Evolutionary conservation across 1,140 invertebrate genomes (phyloP).

Genomic region (Drosophila willistoni): DNA sequence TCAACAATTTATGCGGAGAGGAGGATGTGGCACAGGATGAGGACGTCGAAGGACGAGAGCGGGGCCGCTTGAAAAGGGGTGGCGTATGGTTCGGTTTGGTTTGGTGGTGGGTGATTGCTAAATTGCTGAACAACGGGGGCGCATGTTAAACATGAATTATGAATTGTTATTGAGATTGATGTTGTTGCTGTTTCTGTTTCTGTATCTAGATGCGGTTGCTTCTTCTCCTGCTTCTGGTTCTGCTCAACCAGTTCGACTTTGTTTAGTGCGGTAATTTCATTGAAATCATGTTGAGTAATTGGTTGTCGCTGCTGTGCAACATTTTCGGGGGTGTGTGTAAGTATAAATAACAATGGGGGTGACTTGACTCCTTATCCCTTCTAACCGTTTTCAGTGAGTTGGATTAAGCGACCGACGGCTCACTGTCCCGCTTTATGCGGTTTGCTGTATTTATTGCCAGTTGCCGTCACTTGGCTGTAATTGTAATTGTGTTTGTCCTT

Average conservation of each 20-base stretch:
- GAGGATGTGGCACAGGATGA: not conserved
- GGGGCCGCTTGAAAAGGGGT: conserved; percentile 39
- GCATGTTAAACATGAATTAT: conserved; percentile 83
- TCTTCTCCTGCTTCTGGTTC: not conserved
- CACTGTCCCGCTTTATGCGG: conserved; percentile 74
- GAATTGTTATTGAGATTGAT: conserved; percentile 83
- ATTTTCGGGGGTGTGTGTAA: conserved; percentile 42
- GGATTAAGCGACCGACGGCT: conserved; percentile 60
- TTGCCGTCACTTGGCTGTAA: conserved; percentile 56
- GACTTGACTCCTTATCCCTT: conserved; percentile 36
- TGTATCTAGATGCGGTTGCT: conserved; percentile 15
- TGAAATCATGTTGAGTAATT: conserved; percentile 83
- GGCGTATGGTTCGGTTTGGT: not conserved
- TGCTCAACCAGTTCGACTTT: conserved; percentile 35
- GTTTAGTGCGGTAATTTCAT: conserved; percentile 70
- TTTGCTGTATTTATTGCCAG: conserved; percentile 80
- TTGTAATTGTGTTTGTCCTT: conserved; percentile 49
- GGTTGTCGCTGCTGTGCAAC: conserved; percentile 51
- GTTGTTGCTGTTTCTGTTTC: conserved; percentile 53
- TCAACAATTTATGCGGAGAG: conserved; percentile 75
- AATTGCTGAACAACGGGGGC: conserved; percentile 67
- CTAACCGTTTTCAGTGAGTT: conserved; percentile 8
- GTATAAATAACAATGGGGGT: conserved; percentile 71
- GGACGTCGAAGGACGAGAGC: conserved; percentile 8
- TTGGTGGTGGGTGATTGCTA: conserved; percentile 41